Conservation (phyloP, 2,113 vertebrate genomes). For the Urocolius indicus region DNA sequence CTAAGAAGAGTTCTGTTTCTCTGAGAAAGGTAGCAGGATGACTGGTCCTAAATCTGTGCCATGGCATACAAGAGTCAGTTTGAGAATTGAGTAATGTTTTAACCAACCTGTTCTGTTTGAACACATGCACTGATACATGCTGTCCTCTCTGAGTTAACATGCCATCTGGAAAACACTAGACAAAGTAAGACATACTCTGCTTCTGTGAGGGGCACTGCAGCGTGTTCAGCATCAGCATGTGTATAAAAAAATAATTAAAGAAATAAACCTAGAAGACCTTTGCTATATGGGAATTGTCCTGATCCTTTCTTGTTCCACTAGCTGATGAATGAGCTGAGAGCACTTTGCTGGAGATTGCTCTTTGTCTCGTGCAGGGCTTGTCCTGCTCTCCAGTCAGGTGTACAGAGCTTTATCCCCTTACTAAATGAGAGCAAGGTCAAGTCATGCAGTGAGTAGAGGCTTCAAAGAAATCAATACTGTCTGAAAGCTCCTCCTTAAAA, state of each 20-base stretch:
- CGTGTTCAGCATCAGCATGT: not conserved
- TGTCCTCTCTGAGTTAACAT: not conserved
- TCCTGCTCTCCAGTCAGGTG: not conserved
- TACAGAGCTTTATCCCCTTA: not conserved
- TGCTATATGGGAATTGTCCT: not conserved
- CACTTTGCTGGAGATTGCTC: not conserved
- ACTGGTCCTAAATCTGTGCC: not conserved
- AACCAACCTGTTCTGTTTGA: not conserved
- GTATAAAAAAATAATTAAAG: not conserved
- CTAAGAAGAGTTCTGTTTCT: not conserved
- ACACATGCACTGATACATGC: accelerated
- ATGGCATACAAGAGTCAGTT: not conserved
- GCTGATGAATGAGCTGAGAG: not conserved
- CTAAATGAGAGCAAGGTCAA: not conserved
- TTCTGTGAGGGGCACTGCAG: not conserved
- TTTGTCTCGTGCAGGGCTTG: not conserved
- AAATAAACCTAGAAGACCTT: not conserved
- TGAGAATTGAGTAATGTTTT: not conserved
- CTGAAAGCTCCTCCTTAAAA: not conserved
- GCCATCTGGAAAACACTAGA: not conserved
- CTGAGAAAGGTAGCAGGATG: not conserved
- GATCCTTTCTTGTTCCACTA: not conserved
- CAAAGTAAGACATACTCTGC: not conserved
- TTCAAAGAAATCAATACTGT: not conserved
- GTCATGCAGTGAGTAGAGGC: not conserved